Evolutionary conservation across 2,113 vertebrate genomes (phyloP).

Genomic region (Cephalopholis sonnerati): DNA sequence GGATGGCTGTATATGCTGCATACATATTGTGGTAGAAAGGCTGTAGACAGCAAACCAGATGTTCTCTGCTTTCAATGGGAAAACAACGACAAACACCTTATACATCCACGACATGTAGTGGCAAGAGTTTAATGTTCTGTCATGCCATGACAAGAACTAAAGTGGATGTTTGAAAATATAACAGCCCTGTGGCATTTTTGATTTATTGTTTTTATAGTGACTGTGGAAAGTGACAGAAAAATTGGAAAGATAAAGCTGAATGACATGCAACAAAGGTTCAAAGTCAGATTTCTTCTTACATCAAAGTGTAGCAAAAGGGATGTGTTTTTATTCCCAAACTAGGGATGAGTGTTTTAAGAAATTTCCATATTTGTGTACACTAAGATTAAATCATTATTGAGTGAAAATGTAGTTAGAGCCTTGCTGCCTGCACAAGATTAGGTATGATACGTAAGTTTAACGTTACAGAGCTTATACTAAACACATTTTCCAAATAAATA

Average conservation of each 20-base stretch:
- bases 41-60: conserved; percentile 3
- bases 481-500: no score
- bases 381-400: no score
- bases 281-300: not conserved
- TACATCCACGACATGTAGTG: not conserved
- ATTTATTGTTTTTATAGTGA: not conserved
- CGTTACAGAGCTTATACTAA: no score
- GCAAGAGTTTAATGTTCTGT: not conserved
- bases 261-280: not conserved
- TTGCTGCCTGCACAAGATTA: no score
- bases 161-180: not conserved
- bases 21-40: conserved; percentile 35
- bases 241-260: not conserved
- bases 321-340: not conserved
- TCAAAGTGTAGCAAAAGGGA: not conserved
- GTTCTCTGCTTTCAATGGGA: conserved; percentile 19
- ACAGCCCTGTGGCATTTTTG: not conserved
- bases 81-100: not conserved
- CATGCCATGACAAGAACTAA: not conserved
- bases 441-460: no score
- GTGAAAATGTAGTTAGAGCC: no score
- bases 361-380: no score
- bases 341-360: no score
- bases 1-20: conserved; percentile 32
- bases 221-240: not conserved